A percentile compares a stretch with the other conserved stretches of the same genome.
Conservation (phyloP, 2,113 vertebrate genomes). For the Oreochromis aureus region DNA sequence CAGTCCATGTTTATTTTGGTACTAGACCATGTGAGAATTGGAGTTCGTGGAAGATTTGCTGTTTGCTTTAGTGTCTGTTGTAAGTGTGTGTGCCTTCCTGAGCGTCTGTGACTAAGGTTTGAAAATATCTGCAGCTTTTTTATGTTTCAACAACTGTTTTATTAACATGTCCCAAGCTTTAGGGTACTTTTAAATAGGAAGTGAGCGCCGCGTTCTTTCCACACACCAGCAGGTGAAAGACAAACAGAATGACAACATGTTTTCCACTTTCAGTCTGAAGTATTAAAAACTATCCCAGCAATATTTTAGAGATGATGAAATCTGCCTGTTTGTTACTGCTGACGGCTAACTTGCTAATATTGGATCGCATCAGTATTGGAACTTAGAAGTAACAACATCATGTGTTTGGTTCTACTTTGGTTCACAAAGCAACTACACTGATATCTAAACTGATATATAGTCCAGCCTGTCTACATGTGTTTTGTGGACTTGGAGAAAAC, state of each 20-base stretch:
- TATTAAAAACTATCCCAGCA: background rate
- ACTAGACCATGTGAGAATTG: background rate
- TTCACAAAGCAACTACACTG: background rate
- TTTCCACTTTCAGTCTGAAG: background rate
- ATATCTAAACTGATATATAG: background rate
- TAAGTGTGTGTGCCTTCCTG: background rate
- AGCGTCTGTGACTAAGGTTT: background rate
- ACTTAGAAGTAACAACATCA: background rate
- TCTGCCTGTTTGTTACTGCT: background rate
- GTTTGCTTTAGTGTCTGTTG: background rate
- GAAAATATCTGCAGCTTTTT: background rate
- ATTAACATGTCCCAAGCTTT: background rate
- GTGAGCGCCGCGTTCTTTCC: background rate
- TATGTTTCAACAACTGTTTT: background rate
- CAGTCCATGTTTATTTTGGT: background rate
- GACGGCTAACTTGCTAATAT: background rate
- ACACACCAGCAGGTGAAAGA: background rate
- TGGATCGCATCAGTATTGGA: background rate
- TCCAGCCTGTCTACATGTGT: background rate
- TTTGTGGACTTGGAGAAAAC: background rate
- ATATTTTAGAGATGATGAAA: background rate
- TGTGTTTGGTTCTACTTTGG: background rate
- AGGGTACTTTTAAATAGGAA: background rate
- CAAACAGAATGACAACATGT: background rate
- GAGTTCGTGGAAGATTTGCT: background rate